phyloP scores from a whole-genome alignment of 1,140 invertebrate genomes.

The Bilobella aurantiaca region DNA sequence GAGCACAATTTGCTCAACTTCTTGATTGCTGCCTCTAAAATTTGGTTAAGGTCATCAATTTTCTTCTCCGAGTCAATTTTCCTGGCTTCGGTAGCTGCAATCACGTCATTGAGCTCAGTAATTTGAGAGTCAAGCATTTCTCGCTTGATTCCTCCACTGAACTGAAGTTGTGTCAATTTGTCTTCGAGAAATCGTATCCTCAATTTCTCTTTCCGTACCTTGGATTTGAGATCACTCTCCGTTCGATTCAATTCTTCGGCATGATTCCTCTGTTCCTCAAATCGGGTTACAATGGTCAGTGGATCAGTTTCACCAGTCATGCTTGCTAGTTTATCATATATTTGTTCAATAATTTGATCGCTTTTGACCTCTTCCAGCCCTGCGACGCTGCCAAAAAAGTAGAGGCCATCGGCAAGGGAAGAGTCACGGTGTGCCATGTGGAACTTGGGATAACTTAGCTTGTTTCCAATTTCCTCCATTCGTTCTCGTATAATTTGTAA shows the following conservation, averaged over 20 bases:
- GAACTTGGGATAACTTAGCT: constrained; percentile 31
- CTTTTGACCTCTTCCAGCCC: constrained; percentile 9
- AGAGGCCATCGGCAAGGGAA: constrained; percentile 24
- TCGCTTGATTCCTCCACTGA: constrained; percentile 25
- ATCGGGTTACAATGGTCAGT: constrained; percentile 18
- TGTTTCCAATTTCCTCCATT: constrained; percentile 31
- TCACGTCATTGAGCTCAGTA: constrained; percentile 19
- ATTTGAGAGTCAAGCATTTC: constrained; percentile 25
- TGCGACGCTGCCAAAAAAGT: background rate
- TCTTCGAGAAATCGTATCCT: constrained; percentile 28
- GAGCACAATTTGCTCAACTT: constrained; percentile 29
- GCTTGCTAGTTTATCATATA: constrained; percentile 22
- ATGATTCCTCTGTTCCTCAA: constrained; percentile 27
- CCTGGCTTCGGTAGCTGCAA: constrained; percentile 2
- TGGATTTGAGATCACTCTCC: constrained; percentile 21
- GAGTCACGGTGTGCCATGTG: constrained; percentile 33
- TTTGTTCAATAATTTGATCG: constrained; percentile 19
- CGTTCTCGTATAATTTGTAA: constrained; percentile 29
- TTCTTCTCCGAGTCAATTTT: constrained; percentile 18
- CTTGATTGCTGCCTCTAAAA: constrained; percentile 24
- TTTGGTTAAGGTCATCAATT: constrained; percentile 13
- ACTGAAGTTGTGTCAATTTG: constrained; percentile 30
- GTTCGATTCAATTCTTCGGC: constrained; percentile 17
- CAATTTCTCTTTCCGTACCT: constrained; percentile 29
- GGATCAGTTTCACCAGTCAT: constrained; percentile 34